A percentile compares a stretch with the other conserved stretches of the same genome.
phyloP scores from a whole-genome alignment of 2,113 vertebrate species.

The Hippocampus barbouri region DNA sequence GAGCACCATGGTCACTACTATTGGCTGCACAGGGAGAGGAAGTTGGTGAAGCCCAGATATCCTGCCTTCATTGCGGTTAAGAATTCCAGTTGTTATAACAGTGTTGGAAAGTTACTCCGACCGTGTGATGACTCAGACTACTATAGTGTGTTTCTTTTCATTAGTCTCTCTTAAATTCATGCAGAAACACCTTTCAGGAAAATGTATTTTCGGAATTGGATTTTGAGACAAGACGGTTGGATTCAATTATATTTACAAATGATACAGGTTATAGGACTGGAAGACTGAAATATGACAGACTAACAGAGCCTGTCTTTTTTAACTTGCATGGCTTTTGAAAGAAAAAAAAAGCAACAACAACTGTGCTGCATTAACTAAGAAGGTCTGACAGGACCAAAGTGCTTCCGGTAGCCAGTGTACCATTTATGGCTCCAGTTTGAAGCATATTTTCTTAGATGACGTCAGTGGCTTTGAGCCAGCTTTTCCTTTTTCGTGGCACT shows the following conservation, averaged over 20 bases:
- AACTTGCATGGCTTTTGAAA: conserved; percentile 25
- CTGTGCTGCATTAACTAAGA: conserved; percentile 55
- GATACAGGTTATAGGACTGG: conserved; percentile 51
- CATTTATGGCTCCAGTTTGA: conserved; percentile 81
- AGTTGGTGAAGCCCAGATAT: conserved; percentile 96
- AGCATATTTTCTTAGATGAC: conserved; percentile 90
- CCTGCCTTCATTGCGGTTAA: conserved; percentile 89
- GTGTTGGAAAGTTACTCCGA: conserved; percentile 97
- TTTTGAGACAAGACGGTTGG: conserved; percentile 18
- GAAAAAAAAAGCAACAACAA: background rate
- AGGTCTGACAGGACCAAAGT: conserved; percentile 84
- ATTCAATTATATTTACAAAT: conserved; percentile 46
- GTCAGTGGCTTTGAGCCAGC: conserved; percentile 88
- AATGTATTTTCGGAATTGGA: conserved; percentile 30
- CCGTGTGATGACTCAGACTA: conserved; percentile 81
- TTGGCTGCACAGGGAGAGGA: conserved; percentile 85
- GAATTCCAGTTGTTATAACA: conserved; percentile 85
- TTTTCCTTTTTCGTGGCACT: conserved; percentile 84
- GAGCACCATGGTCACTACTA: conserved; percentile 73
- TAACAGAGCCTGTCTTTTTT: conserved; percentile 20
- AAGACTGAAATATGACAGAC: conserved; percentile 44
- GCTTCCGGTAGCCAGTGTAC: conserved; percentile 78
- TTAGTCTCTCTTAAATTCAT: conserved; percentile 35
- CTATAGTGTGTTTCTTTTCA: conserved; percentile 58
- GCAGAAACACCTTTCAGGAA: conserved; percentile 27